Evolutionary conservation across 2,888 invertebrate genomes (phyloP).

Genomic region (Drosophila aldrichi): DNA sequence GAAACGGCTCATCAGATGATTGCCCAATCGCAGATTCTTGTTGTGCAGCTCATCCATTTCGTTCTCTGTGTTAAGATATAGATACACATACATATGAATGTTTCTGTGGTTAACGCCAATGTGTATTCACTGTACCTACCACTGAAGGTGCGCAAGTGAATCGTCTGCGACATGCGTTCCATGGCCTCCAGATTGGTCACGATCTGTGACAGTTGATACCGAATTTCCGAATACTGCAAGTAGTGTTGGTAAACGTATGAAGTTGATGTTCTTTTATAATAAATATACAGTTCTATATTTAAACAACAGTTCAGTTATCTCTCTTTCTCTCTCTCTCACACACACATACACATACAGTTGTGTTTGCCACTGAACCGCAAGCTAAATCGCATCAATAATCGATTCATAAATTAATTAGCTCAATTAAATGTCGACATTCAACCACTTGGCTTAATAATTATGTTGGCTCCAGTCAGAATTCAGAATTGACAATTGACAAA

Average conservation of each 20-base stretch:
- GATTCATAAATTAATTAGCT: conserved; percentile 8
- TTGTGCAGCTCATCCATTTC: conserved; percentile 84
- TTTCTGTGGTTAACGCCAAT: background rate
- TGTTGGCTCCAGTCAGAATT: background rate
- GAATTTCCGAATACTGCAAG: conserved; percentile 73
- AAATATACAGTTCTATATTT: background rate
- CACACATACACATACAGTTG: background rate
- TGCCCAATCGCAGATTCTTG: conserved; percentile 83
- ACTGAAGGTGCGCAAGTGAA: conserved; percentile 83
- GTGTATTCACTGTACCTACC: conserved; percentile 65
- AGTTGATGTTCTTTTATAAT: background rate
- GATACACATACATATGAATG: background rate
- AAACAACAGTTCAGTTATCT: background rate
- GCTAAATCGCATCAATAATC: conserved; percentile 2
- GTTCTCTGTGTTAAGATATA: conserved; percentile 60
- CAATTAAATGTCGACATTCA: background rate
- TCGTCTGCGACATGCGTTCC: conserved; percentile 83
- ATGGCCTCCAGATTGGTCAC: conserved; percentile 83
- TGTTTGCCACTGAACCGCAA: background rate
- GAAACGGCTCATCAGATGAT: conserved; percentile 83
- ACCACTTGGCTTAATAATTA: background rate
- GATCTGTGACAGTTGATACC: conserved; percentile 80
- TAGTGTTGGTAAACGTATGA: background rate
- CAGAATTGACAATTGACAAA: background rate
- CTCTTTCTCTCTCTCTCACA: background rate